These are phyloP conservation scores for Acanthopagrus latus DNA, from an alignment of 2,797 vertebrate species.

Conservation along the genomic window DNA sequence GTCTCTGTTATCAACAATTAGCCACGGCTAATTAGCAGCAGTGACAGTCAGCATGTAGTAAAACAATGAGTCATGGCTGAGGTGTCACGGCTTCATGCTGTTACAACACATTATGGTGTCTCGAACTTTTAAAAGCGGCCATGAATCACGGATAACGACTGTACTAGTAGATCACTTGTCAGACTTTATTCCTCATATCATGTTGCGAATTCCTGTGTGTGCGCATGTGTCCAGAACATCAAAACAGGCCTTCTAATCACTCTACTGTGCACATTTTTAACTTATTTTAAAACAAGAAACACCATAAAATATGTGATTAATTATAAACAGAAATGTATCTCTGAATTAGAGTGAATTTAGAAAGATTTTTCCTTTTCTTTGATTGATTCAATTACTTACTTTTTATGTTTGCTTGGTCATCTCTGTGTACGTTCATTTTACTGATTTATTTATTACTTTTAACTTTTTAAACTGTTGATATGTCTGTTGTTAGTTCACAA, in stretches of 20 bases:
- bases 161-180: neutral
- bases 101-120: conserved; percentile 35
- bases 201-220: conserved; percentile 35
- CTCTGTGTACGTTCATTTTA: neutral
- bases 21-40: conserved; percentile 61
- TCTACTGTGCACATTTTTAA: neutral
- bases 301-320: neutral
- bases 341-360: neutral
- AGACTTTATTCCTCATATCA: conserved; percentile 35
- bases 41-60: conserved; percentile 28
- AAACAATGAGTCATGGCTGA: conserved; percentile 49
- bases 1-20: conserved; percentile 63
- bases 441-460: too few relatives aligned
- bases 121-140: conserved; percentile 37
- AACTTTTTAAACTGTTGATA: neutral
- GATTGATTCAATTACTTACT: neutral
- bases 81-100: conserved; percentile 23
- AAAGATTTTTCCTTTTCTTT: neutral
- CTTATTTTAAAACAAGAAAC: neutral
- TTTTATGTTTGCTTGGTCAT: neutral
- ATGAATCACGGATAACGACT: conserved; percentile 44
- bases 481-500: too few relatives aligned
- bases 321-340: neutral
- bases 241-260: neutral
- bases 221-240: neutral